Conservation (phyloP, 92 coral and sea anemone genomes). For the Zoanthus sociatus region DNA sequence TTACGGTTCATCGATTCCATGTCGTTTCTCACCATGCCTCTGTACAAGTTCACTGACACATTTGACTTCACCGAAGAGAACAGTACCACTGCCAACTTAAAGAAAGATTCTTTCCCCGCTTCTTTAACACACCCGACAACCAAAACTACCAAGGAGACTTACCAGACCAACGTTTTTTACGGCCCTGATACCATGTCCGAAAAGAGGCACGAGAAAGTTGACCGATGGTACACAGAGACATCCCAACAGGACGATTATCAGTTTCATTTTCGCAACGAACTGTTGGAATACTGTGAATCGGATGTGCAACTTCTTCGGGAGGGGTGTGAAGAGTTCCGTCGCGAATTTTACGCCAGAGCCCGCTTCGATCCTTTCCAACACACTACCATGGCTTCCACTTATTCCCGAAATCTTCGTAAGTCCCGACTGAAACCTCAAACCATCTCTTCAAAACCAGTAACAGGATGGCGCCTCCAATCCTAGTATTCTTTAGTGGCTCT, state of each 20-base stretch:
- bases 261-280: too few species aligned
- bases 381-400: too few species aligned
- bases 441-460: too few species aligned
- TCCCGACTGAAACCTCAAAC: too few species aligned
- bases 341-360: conserved; percentile 24
- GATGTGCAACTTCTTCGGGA: too few species aligned
- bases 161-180: conserved; percentile 10
- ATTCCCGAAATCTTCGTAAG: too few species aligned
- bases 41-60: conserved; percentile 30
- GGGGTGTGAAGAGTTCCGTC: too few species aligned
- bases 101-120: conserved; percentile 35
- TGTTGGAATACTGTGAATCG: conserved; percentile 14
- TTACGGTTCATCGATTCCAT: conserved; percentile 3
- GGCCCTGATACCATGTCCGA: conserved; percentile 11
- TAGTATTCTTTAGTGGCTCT: too few species aligned
- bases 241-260: background rate
- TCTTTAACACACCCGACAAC: conserved; percentile 37
- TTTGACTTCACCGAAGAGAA: conserved; percentile 7
- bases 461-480: too few species aligned
- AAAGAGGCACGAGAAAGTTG: too few species aligned
- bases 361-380: conserved; percentile 55
- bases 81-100: too few species aligned
- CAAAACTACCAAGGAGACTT: conserved; percentile 37
- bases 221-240: too few species aligned
- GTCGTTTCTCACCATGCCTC: conserved; percentile 14